phyloP scores from a whole-genome alignment of 2,797 vertebrate species.

The Protosalanx chinensis region DNA sequence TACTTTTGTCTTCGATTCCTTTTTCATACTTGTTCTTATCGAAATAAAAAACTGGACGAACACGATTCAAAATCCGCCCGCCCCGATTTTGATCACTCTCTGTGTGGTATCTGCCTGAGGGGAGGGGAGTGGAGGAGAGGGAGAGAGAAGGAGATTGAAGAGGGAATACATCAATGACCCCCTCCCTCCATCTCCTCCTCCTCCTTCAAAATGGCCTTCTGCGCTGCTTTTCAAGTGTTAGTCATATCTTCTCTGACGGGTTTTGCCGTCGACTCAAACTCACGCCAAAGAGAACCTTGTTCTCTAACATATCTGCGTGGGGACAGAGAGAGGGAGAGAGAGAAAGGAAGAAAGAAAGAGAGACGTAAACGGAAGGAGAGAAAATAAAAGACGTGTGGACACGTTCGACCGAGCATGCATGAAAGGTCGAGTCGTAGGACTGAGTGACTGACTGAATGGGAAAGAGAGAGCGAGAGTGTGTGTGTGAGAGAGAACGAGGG shows the following conservation, averaged over 20 bases:
- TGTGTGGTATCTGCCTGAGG: constrained; percentile 4
- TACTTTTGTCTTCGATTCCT: constrained; percentile 27
- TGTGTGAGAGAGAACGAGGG: constrained; percentile 12
- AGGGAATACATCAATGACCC: too few relatives aligned
- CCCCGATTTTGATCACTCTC: constrained; percentile 11
- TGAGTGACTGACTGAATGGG: constrained; percentile 2
- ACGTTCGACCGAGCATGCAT: too few relatives aligned
- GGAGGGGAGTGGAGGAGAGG: background rate
- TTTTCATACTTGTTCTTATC: constrained; percentile 24
- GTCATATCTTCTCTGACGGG: too few relatives aligned
- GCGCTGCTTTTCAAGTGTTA: too few relatives aligned
- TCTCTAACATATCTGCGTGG: too few relatives aligned
- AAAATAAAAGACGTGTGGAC: too few relatives aligned
- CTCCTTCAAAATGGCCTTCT: too few relatives aligned
- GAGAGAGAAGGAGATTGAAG: too few relatives aligned
- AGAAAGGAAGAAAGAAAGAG: background rate
- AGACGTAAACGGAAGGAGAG: background rate
- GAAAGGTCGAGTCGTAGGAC: background rate
- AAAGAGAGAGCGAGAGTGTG: constrained; percentile 40
- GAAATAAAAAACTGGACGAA: constrained; percentile 58
- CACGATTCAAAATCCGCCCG: background rate
- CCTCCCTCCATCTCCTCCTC: too few relatives aligned
- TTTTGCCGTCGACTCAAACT: too few relatives aligned
- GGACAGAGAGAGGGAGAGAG: too few relatives aligned
- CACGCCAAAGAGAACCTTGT: too few relatives aligned